Evolutionary conservation across 2,797 vertebrate species (phyloP).

Genomic region (Leontocebus nigricollis): DNA sequence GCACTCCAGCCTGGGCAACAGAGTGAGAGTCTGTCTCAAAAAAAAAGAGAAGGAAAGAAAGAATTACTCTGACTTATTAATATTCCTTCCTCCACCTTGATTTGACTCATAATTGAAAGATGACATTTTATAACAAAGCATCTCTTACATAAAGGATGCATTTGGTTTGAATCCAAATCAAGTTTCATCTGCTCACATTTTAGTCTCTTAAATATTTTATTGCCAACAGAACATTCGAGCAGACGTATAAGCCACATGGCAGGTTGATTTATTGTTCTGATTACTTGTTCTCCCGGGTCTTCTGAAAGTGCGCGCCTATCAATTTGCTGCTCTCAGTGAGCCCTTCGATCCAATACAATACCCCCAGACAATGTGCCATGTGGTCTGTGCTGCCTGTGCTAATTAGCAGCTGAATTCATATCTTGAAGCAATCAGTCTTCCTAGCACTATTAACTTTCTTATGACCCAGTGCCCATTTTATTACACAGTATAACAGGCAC

Average conservation of each 20-base stretch:
- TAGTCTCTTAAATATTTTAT: neutral
- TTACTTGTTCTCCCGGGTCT: neutral
- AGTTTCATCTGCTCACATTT: neutral
- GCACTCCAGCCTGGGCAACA: no score
- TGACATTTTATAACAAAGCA: neutral
- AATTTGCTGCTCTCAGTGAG: neutral
- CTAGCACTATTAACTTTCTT: neutral
- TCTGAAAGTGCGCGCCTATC: neutral
- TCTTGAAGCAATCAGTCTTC: neutral
- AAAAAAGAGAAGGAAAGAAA: neutral
- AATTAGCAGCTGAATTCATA: neutral
- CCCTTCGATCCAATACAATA: rapidly evolving
- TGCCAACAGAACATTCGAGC: neutral
- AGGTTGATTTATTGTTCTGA: neutral
- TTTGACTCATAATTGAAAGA: neutral
- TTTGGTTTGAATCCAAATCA: neutral
- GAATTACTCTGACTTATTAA: neutral
- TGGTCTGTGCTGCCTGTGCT: rapidly evolving
- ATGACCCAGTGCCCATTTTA: neutral
- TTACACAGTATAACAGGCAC: neutral
- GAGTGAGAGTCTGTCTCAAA: no score
- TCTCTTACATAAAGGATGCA: neutral
- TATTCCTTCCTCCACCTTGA: neutral
- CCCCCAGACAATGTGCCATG: rapidly evolving
- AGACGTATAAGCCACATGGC: neutral